Base-by-base conservation (phyloP, 2,888 invertebrate genomes). In the Pycnomerus fuliginosus region DNA sequence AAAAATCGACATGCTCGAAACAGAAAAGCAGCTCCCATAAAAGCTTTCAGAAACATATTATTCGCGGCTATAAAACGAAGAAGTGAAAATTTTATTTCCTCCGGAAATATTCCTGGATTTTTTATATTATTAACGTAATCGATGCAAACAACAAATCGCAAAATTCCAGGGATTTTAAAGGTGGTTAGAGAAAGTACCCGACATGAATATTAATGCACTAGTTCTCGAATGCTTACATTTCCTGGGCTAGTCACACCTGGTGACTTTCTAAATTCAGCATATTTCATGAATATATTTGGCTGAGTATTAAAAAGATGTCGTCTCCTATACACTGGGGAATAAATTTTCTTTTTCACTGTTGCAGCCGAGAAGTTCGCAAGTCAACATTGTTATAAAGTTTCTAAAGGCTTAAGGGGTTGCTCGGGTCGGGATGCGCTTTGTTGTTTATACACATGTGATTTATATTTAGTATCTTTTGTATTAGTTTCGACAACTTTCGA, bases 391-490 rank as follows among this genome's bases (percentile, higher is more conserved):
- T 49, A 32, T 29, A 44, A 44, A 49, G 30, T 45, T 45, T 49
- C 37, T 22, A 30, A 37, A 42, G 38, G 42, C 33, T 44, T 44
- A 27, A 36, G 30, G 33, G 25, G 10, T 10, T 27, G 27, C 25
- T 40, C 15, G 22, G 37, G 27, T 3, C 34, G 44, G 41, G 43
- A 48, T 48, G 48, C 22, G 48, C 43, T 43, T 39, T 32, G 35
- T 32, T 48, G 43, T 48, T 46, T 48, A 48, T 50, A 49, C 47
- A 53, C 50, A 48, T 43, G 51, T 55, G 55, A 57, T 57, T 57
- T 56, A 56, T 56, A 53, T 49, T 48, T 44, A 48, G 44, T 44
- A 46, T 55, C 53, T 51, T 55, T 53, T 53, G 46, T 53, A 50
- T 40, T 52, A 53, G 42, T 56, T 56, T 48, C 47, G 50, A 48